These are phyloP conservation scores for Myzus persicae DNA, from an alignment of 1,140 invertebrate species.

Conservation along the genomic window DNA sequence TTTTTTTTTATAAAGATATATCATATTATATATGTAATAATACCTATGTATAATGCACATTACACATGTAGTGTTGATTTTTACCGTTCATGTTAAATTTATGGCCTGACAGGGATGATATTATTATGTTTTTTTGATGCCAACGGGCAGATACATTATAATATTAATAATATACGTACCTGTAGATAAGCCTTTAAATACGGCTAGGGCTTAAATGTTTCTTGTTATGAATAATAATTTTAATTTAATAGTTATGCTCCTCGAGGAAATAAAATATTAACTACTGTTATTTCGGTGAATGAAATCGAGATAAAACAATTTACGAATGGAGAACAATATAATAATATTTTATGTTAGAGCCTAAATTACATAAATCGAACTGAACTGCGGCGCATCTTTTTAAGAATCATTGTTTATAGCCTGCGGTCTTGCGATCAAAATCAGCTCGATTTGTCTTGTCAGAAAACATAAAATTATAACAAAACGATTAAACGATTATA, in stretches of 20 bases:
- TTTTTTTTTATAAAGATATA: no score
- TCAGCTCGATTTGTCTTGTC: not conserved
- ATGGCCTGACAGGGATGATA: not conserved
- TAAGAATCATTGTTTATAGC: not conserved
- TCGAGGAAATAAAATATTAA: not conserved
- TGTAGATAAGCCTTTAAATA: not conserved
- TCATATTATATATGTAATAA: no score
- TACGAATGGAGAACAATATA: not conserved
- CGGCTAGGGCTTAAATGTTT: not conserved
- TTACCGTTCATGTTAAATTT: not conserved
- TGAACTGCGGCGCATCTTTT: not conserved
- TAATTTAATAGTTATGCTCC: not conserved
- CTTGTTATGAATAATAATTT: not conserved
- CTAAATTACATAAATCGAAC: not conserved
- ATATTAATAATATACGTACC: not conserved
- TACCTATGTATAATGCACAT: not conserved
- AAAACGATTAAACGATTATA: not conserved
- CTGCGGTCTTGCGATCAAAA: not conserved
- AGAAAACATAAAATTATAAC: not conserved
- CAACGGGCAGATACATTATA: not conserved
- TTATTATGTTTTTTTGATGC: not conserved
- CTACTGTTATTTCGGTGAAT: not conserved
- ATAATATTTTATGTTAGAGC: not conserved
- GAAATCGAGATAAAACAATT: slow-evolving; percentile 1
- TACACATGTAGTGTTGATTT: not conserved